Evolutionary conservation across 2,797 vertebrate genomes (phyloP), one percentile per base, ranked within the genome.

Genomic region (Acropternis orthonyx): DNA sequence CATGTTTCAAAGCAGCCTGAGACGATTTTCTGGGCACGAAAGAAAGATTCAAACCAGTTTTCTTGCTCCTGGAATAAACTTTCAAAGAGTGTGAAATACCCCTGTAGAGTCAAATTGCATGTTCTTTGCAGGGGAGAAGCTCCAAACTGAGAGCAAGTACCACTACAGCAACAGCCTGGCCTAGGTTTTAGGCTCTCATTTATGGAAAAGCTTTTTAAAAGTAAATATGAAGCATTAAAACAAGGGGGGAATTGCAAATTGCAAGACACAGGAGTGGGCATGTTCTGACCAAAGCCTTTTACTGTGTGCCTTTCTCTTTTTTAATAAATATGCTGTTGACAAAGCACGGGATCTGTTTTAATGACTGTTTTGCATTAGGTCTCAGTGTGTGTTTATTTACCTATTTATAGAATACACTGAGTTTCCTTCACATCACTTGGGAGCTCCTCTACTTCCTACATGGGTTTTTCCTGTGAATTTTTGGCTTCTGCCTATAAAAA

Each of bases 101-200:
- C 4, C 20, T 5, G 30, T n/a, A 34, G 43, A 94, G 23, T 9
- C 36, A 36, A 37, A 55, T 9, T 0, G 0, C 3, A 1, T 1
- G 2, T 10, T 44, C n/a, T 63, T 26, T 85, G 14, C 30, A 18
- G 63, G 16, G 54, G 5, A 65, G 24, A 69, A 36, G 10, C n/a
- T 52, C 59, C 14, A 7, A 44, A 36, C 15, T 32, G 32, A 26
- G 13, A 77, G 30, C 24, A 48, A 68, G 30, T 16, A 61, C 18
- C 9, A 14, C 39, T 24, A 7, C 2, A 28, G 52, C 46, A 86
- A 58, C 20, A 65, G 22, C 18, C 5, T 41, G 15, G 4, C 18
- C 17, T 15, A 5, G 9, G 48, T 5, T 36, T 73, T 55, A 12
- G 41, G 51, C 14, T 87, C 10, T 59, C 3, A 44, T 28, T 22